Evolutionary conservation across 2,888 invertebrate species (phyloP).

Genomic region (Mamestra brassicae): DNA sequence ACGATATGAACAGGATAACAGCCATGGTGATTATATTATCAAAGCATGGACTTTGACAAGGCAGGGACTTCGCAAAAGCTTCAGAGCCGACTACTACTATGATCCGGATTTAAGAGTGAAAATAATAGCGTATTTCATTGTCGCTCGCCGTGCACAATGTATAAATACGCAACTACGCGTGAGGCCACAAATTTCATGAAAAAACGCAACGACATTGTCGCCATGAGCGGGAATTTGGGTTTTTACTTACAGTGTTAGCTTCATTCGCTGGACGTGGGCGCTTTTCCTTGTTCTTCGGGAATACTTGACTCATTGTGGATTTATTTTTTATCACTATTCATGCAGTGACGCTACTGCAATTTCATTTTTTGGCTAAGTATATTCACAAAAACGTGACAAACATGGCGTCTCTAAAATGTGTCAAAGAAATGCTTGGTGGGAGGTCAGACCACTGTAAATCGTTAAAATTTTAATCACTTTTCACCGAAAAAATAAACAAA

Average conservation of each 20-base stretch:
- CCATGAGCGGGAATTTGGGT: constrained; percentile 81
- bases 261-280: constrained; percentile 76
- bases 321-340: constrained; percentile 57
- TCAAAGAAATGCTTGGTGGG: constrained; percentile 73
- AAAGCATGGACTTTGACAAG: constrained; percentile 66
- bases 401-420: constrained; percentile 85
- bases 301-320: constrained; percentile 79
- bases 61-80: constrained; percentile 57
- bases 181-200: constrained; percentile 72
- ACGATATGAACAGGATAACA: not conserved
- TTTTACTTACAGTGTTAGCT: constrained; percentile 81
- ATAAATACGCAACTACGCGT: constrained; percentile 79
- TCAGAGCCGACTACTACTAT: not conserved
- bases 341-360: constrained; percentile 54
- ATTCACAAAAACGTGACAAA: constrained; percentile 89
- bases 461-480: constrained; percentile 22
- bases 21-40: constrained; percentile 17
- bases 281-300: constrained; percentile 78
- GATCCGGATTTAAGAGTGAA: not conserved
- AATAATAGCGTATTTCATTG: constrained; percentile 41
- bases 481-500: constrained; percentile 12
- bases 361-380: constrained; percentile 75
- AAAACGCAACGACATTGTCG: constrained; percentile 70
- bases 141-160: constrained; percentile 59
- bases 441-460: constrained; percentile 51